Base-by-base conservation (phyloP, 2,888 invertebrate species). In the Hypomecis punctinalis region DNA sequence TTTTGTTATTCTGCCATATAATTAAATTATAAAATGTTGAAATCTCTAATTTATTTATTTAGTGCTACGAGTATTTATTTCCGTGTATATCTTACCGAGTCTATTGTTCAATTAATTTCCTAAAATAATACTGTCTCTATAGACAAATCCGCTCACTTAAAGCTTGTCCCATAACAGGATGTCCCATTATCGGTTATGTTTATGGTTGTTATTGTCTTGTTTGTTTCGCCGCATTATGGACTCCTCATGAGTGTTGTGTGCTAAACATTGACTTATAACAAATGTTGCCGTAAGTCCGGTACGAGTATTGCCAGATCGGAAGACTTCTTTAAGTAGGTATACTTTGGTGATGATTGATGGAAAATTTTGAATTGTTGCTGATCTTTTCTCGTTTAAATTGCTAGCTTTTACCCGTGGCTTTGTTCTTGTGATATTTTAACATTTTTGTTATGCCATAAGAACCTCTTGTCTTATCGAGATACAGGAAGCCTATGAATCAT, bases 151-250 rank as follows among this genome's bases (percentile, higher is more conserved):
- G 33, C 33, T 10, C 8, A 11, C 6, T 0, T 23, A 1, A 6
- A 6, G 6, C 23, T 52, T 40, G 52, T 40, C 5, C 33, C n/a
- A 23, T 11, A 37, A 33, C n/a, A 40, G 23, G 0, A 10, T 33
- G 10, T 42, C 52, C 52, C 40, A 23, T 42, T 42, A 40, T 52
- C 52, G 23, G 23, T 52, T 23, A 5, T 52, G 40, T 6, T 52
- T 40, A n/a, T 36, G 39, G 51, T 6, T 2, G 36, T 13, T 33
- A 42, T 61, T 61, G 49, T 33, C 39, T 56, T 56, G 49, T 56
- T 56, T 62, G 43, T 52, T 51, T 56, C 8, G 13, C 7, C 6
- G 5, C 40, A 23, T 37, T 49, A 49, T 23, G n/a, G 52, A 52
- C 40, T 52, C 33, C 23, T 40, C 40, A 33, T 10, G 10, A 40